A percentile compares a stretch with the other conserved stretches of the same genome.
These are phyloP conservation scores for Gavia stellata DNA, from an alignment of 2,113 vertebrate genomes.

Conservation along the genomic window DNA sequence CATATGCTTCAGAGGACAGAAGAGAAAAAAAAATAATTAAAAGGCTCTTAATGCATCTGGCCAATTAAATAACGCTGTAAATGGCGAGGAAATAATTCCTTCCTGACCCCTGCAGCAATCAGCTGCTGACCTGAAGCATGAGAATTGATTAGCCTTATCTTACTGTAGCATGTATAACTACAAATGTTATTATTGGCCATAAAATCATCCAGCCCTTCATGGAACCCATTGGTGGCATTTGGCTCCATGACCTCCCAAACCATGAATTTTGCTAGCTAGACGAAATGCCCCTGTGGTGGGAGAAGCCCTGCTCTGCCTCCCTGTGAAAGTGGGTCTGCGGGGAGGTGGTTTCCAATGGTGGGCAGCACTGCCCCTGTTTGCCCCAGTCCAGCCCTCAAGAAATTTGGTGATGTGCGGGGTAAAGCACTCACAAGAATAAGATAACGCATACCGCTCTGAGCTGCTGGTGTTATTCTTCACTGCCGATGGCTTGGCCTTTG, in stretches of 20 bases:
- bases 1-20: slow-evolving; percentile 18
- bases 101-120: slow-evolving; percentile 61
- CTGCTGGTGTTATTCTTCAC: not conserved
- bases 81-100: slow-evolving; percentile 59
- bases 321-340: not conserved
- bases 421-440: not conserved
- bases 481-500: not conserved
- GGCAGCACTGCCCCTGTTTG: not conserved
- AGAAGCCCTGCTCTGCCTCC: not conserved
- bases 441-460: not conserved
- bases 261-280: not conserved
- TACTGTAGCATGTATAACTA: slow-evolving; percentile 37
- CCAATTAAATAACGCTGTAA: slow-evolving; percentile 68
- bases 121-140: slow-evolving; percentile 62
- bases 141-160: slow-evolving; percentile 64
- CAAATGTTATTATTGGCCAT: slow-evolving; percentile 60
- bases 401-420: not conserved
- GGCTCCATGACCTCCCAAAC: not conserved
- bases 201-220: slow-evolving; percentile 31
- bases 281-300: fast-evolving
- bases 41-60: slow-evolving; percentile 65
- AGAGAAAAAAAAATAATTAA: slow-evolving; percentile 41
- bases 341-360: not conserved
- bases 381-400: not conserved
- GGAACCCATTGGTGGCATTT: slow-evolving; percentile 26